Percentiles rank a stretch among this genome's conserved stretches.
Evolutionary conservation across 2,113 vertebrate genomes (phyloP).

Genomic region (Casuarius casuarius): DNA sequence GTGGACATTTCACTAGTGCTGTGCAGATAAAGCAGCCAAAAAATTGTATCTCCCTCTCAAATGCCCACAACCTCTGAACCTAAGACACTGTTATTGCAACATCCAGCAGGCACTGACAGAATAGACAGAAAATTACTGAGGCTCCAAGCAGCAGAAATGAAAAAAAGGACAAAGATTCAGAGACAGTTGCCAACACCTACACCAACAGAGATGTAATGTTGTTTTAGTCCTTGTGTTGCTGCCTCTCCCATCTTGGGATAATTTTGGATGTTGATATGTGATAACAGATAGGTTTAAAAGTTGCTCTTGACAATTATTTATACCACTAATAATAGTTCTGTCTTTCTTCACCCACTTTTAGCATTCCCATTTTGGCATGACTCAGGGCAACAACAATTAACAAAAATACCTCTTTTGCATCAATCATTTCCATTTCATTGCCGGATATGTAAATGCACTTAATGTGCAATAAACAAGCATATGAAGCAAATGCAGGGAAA

Average conservation of each 20-base stretch:
- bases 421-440: slow-evolving; percentile 49
- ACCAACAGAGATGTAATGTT: accelerated
- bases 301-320: slow-evolving; percentile 35
- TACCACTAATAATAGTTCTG: slow-evolving; percentile 23
- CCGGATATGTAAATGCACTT: slow-evolving; percentile 11
- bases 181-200: not conserved
- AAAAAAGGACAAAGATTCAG: not conserved
- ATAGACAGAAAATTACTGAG: not conserved
- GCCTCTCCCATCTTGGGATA: not conserved
- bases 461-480: slow-evolving; percentile 19
- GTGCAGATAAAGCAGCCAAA: not conserved
- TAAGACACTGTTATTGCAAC: not conserved
- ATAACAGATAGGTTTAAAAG: slow-evolving; percentile 13
- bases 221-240: not conserved
- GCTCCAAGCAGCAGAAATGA: not conserved
- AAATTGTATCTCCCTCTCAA: not conserved
- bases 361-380: not conserved
- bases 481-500: slow-evolving; percentile 58
- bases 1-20: not conserved
- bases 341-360: not conserved
- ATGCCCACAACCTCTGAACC: not conserved
- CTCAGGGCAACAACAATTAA: slow-evolving; percentile 42
- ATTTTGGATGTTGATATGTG: not conserved
- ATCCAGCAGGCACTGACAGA: not conserved
- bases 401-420: slow-evolving; percentile 58